A percentile compares a stretch with the other conserved stretches of the same genome.
Conservation (phyloP, 2,797 vertebrate genomes). For the Lophius americanus region DNA sequence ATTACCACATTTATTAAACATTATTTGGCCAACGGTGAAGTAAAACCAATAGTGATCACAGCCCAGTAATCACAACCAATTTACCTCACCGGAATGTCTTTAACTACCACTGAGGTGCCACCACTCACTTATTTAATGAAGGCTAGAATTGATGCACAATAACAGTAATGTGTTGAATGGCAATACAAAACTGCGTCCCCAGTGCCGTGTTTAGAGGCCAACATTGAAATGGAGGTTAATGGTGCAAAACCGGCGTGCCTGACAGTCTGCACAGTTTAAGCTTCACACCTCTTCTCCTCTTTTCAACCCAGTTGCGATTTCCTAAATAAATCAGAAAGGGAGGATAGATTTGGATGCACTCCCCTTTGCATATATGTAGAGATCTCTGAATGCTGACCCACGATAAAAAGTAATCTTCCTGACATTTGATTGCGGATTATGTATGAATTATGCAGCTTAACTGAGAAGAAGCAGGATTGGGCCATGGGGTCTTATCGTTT, state of each 20-base stretch:
- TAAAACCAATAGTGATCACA: constrained; percentile 6
- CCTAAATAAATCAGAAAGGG: constrained; percentile 7
- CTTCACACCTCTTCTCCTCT: constrained; percentile 22
- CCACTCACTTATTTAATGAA: constrained; percentile 67
- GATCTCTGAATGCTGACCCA: constrained; percentile 49
- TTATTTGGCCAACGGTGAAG: constrained; percentile 16
- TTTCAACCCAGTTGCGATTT: constrained; percentile 36
- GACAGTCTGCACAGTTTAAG: constrained; percentile 44
- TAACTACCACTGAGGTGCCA: constrained; percentile 36
- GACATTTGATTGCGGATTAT: constrained; percentile 62
- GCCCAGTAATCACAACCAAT: constrained; percentile 45
- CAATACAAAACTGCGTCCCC: constrained; percentile 31
- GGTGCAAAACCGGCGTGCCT: constrained; percentile 53
- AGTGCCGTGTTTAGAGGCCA: constrained; percentile 27
- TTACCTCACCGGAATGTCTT: constrained; percentile 49
- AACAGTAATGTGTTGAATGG: constrained; percentile 57
- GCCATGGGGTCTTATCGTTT: constrained; percentile 41
- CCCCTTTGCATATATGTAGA: constrained; percentile 22
- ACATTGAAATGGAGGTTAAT: constrained; percentile 63
- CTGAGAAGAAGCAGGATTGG: constrained; percentile 24
- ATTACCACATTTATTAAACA: constrained; percentile 32
- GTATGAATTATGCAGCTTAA: constrained; percentile 54
- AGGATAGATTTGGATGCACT: constrained; percentile 33
- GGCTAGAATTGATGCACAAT: constrained; percentile 61
- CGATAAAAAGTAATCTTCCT: constrained; percentile 47